Evolutionary conservation across 2,797 vertebrate species (phyloP), one percentile per base, ranked within the genome.

Genomic region (Lutjanus campechanus): DNA sequence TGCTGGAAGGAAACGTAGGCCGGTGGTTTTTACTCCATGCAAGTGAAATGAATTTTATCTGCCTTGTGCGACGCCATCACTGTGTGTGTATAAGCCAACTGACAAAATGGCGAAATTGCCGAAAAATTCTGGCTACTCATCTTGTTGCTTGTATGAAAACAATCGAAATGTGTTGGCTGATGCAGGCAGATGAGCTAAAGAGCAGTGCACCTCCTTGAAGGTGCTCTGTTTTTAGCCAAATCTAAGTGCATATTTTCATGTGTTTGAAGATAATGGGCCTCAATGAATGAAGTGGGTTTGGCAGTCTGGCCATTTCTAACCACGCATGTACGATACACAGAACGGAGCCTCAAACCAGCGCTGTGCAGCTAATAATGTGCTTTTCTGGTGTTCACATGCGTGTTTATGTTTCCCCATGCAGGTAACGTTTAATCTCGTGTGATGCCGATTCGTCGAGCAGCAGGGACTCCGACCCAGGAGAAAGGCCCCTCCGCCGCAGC

Each of bases 371-470:
- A 36, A 36, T 36, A 5, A 19, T 46, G 11, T 8, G 11, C 10
- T 36, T 17, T 41, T 9, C 2, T 11, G 9, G 1, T 56, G 41
- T 66, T 46, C 49, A 50, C 0, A 29, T 40, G 16, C 51, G 15
- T 81, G 11, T 36, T 71, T 46, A 2, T 54, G 43, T 61, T 53
- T 51, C 17, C 53, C 53, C 60, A 0, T 67, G 16, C 81, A 94
- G 92, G 84, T 80, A 13, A 36, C 29, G 29, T 36, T 36, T 36
- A 77, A 81, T 66, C 64, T 70, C 19, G 72, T 85, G 91, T 94
- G 59, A 99, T 99, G 98, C 98, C 98, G 0, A 99, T 99, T 92
- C 97, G 97, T 59, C 96, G 98, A 91, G 91, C 96, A 20, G 95
- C 98, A 88, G 97, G 96, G 49, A 94, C 96, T 70, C 95, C 97